These are phyloP conservation scores for Coranthus polyacanthus DNA, from an alignment of 2,797 vertebrate genomes.

Conservation along the genomic window DNA sequence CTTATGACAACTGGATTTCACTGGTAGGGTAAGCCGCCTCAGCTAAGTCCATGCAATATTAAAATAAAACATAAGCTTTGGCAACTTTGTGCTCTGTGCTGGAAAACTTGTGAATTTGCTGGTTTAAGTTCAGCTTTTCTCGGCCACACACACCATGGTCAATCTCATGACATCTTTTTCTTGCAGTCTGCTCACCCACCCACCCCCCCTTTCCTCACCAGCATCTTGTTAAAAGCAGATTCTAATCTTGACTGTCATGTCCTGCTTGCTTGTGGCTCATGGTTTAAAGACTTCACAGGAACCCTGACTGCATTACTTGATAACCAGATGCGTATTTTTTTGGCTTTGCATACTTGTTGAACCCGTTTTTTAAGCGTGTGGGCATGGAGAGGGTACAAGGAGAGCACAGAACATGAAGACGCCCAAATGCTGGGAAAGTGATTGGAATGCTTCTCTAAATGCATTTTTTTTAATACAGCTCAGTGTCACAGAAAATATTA, in stretches of 20 bases:
- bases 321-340: constrained; percentile 79
- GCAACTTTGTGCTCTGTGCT: constrained; percentile 30
- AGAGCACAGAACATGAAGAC: constrained; percentile 68
- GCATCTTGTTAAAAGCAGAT: constrained; percentile 63
- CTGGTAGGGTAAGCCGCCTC: constrained; percentile 15
- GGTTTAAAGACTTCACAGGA: constrained; percentile 56
- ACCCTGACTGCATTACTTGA: constrained; percentile 59
- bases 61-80: constrained; percentile 35
- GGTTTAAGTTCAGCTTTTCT: constrained; percentile 45
- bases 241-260: constrained; percentile 64
- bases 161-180: constrained; percentile 46
- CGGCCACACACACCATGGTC: constrained; percentile 27
- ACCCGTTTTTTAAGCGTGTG: constrained; percentile 83
- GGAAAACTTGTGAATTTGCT: constrained; percentile 18
- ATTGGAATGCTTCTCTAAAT: constrained; percentile 56
- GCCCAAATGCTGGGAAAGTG: constrained; percentile 76
- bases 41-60: constrained; percentile 36
- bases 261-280: constrained; percentile 53
- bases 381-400: constrained; percentile 73
- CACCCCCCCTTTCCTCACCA: constrained; percentile 19
- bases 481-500: constrained; percentile 36
- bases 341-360: constrained; percentile 81
- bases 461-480: constrained; percentile 31
- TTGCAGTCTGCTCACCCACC: neutral
- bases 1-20: constrained; percentile 47